These are phyloP conservation scores for Pegea sp. DNA, from an alignment of 23 tunicate genomes.

Conservation along the genomic window DNA sequence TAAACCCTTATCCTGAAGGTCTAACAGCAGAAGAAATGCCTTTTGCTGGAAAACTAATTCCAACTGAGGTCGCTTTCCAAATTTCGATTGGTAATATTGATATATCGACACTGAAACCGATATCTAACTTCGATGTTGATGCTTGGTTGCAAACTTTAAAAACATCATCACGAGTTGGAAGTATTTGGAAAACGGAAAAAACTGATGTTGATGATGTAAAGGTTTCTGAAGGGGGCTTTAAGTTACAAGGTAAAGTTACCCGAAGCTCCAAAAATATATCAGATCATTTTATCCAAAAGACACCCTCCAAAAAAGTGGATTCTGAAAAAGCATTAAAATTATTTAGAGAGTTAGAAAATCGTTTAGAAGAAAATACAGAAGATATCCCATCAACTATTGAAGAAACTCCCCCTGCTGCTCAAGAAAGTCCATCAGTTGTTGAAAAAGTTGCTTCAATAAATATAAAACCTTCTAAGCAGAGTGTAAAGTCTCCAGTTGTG, in stretches of 20 bases:
- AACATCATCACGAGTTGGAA: conserved; percentile 3
- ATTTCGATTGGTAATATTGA: conserved; percentile 75
- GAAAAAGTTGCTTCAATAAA: no score
- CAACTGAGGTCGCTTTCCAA: conserved; percentile 38
- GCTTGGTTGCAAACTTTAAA: conserved; percentile 27
- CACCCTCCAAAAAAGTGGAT: no score
- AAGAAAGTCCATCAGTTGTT: no score
- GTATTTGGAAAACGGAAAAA: conserved; percentile 12
- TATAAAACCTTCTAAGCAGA: no score
- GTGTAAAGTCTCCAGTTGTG: no score
- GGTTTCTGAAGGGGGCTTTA: neutral
- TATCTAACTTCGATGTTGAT: conserved; percentile 44
- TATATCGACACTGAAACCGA: conserved; percentile 18
- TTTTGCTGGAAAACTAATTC: conserved; percentile 49
- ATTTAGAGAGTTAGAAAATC: no score
- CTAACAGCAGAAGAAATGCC: conserved; percentile 13
- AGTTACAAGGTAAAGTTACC: neutral
- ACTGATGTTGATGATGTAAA: neutral
- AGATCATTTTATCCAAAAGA: no score
- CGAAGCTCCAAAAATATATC: no score
- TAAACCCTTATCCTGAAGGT: conserved; percentile 41
- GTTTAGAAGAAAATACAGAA: no score
- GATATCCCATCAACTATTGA: no score
- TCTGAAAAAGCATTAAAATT: no score
- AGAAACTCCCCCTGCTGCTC: no score